phyloP scores from a whole-genome alignment of 2,113 vertebrate species.

The Brachypodius melanocephalos region DNA sequence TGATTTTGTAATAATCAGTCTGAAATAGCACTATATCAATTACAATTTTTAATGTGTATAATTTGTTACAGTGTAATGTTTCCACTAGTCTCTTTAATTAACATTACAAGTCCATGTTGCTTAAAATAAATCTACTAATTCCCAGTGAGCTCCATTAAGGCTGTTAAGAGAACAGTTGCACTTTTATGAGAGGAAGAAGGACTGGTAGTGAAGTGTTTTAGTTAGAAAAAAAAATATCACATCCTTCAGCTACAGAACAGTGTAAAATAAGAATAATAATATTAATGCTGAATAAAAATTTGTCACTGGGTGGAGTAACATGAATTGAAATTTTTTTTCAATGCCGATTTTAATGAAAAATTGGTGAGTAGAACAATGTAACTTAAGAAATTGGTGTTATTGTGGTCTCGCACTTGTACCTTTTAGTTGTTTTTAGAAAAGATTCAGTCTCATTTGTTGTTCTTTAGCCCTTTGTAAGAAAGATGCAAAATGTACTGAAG shows the following conservation, averaged over 20 bases:
- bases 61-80: neutral
- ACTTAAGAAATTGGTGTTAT: neutral
- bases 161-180: neutral
- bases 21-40: conserved; percentile 1
- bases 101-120: neutral
- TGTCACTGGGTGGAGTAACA: neutral
- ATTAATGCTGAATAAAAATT: neutral
- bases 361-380: neutral
- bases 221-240: neutral
- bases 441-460: neutral
- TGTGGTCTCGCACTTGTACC: neutral
- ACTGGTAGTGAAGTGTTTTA: neutral
- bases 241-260: neutral
- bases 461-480: neutral
- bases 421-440: neutral
- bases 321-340: neutral
- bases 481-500: neutral
- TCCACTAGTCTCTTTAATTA: conserved; percentile 17
- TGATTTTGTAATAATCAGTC: neutral
- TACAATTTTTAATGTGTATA: neutral
- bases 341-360: neutral
- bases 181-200: neutral
- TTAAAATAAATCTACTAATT: conserved; percentile 31
- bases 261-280: neutral
- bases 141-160: neutral